Conservation (phyloP, 2,888 invertebrate species). For the Plagodis dolabraria region DNA sequence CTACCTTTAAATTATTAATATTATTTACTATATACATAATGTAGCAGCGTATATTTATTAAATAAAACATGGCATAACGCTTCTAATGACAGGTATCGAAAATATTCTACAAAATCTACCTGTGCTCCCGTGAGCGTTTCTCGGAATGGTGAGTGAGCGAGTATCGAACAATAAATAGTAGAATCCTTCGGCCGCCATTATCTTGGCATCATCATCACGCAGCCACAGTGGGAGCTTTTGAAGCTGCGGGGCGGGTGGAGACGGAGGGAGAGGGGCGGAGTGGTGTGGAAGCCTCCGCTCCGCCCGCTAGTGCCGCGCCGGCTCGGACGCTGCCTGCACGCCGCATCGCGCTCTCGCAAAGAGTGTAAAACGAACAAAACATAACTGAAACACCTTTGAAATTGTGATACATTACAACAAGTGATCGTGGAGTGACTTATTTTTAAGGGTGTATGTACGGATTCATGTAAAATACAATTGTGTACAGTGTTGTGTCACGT, state of each 20-base stretch:
- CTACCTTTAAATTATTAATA: background rate
- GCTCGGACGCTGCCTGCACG: conserved; percentile 72
- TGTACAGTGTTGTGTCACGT: conserved; percentile 77
- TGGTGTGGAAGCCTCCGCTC: conserved; percentile 69
- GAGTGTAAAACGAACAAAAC: conserved; percentile 64
- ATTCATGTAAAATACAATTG: conserved; percentile 41
- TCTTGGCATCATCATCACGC: conserved; percentile 80
- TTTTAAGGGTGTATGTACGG: conserved; percentile 40
- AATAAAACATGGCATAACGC: conserved; percentile 6
- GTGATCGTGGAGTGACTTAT: conserved; percentile 35
- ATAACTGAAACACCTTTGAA: conserved; percentile 65
- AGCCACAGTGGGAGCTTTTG: conserved; percentile 75
- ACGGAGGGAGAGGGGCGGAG: conserved; percentile 66
- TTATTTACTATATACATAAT: conserved; percentile 1
- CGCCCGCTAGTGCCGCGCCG: conserved; percentile 76
- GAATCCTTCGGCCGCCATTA: conserved; percentile 80
- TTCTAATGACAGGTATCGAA: conserved; percentile 13
- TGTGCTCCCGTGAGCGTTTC: conserved; percentile 56
- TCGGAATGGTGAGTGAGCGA: conserved; percentile 64
- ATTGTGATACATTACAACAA: conserved; percentile 49
- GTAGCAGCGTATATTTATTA: conserved; percentile 6
- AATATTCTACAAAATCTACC: conserved; percentile 40
- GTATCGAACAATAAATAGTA: conserved; percentile 80
- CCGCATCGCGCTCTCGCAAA: conserved; percentile 51
- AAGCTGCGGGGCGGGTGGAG: conserved; percentile 62